phyloP scores from a whole-genome alignment of 92 coral and sea anemone genomes.

The Muricea muricata region DNA sequence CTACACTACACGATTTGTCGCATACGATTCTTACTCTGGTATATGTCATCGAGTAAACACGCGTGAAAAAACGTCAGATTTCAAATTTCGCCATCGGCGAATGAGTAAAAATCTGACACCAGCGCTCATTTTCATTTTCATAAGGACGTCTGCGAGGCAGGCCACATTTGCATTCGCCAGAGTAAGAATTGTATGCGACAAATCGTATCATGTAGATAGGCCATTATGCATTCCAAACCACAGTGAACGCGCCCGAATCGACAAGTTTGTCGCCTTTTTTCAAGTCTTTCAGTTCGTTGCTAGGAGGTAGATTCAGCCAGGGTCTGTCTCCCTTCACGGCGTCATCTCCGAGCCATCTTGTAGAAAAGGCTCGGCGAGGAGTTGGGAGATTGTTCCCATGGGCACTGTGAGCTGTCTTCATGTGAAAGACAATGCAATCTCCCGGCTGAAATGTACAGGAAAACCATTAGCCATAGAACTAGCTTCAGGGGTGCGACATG shows the following conservation, averaged over 20 bases:
- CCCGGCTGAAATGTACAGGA: slow-evolving; percentile 53
- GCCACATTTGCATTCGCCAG: too few relatives aligned
- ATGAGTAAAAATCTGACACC: too few relatives aligned
- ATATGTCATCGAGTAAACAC: too few relatives aligned
- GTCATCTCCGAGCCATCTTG: slow-evolving; percentile 67
- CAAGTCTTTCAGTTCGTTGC: slow-evolving; percentile 8
- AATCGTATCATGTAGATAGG: too few relatives aligned
- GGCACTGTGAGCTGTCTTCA: slow-evolving; percentile 63
- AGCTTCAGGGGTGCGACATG: too few relatives aligned
- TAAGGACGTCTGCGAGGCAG: too few relatives aligned
- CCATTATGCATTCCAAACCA: slow-evolving; percentile 25
- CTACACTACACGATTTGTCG: too few relatives aligned
- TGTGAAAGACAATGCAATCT: slow-evolving; percentile 65
- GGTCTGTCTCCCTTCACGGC: slow-evolving; percentile 58
- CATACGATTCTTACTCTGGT: too few relatives aligned
- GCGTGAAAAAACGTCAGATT: too few relatives aligned
- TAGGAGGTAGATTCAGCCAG: slow-evolving; percentile 60
- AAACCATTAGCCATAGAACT: neutral
- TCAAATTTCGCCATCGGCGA: too few relatives aligned
- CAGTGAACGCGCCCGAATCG: slow-evolving; percentile 50
- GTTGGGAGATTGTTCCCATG: slow-evolving; percentile 54
- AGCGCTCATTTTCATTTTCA: too few relatives aligned
- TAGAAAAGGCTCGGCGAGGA: slow-evolving; percentile 63
- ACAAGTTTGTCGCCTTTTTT: slow-evolving; percentile 47
- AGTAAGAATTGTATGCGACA: too few relatives aligned